Evolutionary conservation across 1,140 invertebrate genomes (phyloP).

Genomic region (Drosophila sp.): DNA sequence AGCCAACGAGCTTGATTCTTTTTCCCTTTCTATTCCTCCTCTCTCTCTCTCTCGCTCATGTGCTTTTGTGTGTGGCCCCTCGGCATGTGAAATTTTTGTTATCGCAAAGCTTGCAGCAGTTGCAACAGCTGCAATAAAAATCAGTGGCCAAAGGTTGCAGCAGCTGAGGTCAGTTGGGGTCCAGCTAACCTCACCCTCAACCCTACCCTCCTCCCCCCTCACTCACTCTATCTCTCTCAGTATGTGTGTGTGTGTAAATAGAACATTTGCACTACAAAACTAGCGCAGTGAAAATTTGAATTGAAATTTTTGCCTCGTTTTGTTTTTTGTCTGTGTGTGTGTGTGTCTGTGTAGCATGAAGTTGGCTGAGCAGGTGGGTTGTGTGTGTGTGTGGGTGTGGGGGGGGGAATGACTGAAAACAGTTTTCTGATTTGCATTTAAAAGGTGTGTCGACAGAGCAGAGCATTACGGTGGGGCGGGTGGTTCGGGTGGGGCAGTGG

Average conservation of each 20-base stretch:
- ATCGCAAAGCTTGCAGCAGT: constrained; percentile 74
- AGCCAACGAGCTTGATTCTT: constrained; percentile 57
- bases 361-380: no score
- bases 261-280: constrained; percentile 72
- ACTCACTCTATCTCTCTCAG: background rate
- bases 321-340: constrained; percentile 42
- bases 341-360: constrained; percentile 16
- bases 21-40: background rate
- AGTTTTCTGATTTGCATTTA: constrained; percentile 78
- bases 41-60: background rate
- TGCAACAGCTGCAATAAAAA: constrained; percentile 71
- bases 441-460: constrained; percentile 57
- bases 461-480: constrained; percentile 15
- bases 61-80: constrained; percentile 8
- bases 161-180: constrained; percentile 77
- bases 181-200: constrained; percentile 33
- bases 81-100: constrained; percentile 75
- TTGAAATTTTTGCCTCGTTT: constrained; percentile 62
- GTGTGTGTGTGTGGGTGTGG: constrained; percentile 24
- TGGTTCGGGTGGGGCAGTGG: background rate
- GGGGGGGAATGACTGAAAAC: constrained; percentile 35
- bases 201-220: background rate
- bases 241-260: constrained; percentile 60
- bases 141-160: constrained; percentile 78
- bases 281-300: constrained; percentile 60